Evolutionary conservation across 2,888 invertebrate species (phyloP).

Genomic region (Germaria angustata): DNA sequence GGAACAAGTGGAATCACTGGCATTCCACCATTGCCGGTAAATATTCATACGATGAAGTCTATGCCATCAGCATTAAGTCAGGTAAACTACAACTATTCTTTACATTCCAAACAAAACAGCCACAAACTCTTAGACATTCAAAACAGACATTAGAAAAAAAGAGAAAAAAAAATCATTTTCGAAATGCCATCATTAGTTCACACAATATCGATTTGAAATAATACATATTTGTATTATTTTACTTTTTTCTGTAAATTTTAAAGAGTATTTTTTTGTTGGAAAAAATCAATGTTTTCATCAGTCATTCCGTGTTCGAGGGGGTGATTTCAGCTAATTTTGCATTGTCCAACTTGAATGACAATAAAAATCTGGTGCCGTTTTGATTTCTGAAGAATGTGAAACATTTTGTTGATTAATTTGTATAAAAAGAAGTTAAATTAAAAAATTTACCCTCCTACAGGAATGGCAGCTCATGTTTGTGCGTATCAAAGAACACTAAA

Average conservation of each 20-base stretch:
- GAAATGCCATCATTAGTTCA: neutral
- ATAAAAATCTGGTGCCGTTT: no score
- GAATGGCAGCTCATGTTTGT: no score
- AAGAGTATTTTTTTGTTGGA: no score
- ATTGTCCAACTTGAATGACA: no score
- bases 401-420: no score
- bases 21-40: slow-evolving; percentile 80
- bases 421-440: no score
- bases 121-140: neutral
- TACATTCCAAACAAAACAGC: slow-evolving; percentile 7
- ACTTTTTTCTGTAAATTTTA: neutral
- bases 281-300: no score
- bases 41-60: slow-evolving; percentile 80
- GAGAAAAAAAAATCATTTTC: neutral
- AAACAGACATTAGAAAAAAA: slow-evolving; percentile 4
- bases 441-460: no score
- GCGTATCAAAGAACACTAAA: no score
- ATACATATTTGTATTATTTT: neutral
- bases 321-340: no score
- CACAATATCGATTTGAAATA: neutral
- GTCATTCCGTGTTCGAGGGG: no score
- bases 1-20: slow-evolving; percentile 79
- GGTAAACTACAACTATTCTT: slow-evolving; percentile 75
- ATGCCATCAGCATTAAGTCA: slow-evolving; percentile 80
- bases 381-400: no score